Evolutionary conservation across 2,888 invertebrate species (phyloP).

Genomic region (Koerneria pararmatus): DNA sequence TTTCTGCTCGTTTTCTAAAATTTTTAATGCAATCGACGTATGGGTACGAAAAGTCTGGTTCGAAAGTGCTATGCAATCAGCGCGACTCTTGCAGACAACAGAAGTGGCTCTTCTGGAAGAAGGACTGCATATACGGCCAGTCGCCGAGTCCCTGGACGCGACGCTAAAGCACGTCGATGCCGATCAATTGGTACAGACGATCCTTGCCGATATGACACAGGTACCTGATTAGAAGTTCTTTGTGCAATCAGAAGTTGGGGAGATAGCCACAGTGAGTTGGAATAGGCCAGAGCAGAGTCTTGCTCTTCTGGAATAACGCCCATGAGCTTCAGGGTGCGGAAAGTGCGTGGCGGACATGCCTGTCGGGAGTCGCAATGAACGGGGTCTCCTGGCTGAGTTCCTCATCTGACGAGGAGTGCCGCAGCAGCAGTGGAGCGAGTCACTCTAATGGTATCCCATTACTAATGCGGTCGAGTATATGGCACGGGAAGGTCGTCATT

Average conservation of each 20-base stretch:
- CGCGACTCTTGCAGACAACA: constrained; percentile 39
- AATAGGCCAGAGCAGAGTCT: background rate
- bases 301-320: background rate
- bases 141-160: constrained; percentile 45
- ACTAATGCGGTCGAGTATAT: no score
- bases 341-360: constrained; percentile 37
- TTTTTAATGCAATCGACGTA: no score
- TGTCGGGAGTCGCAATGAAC: constrained; percentile 29
- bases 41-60: no score
- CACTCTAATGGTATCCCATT: no score
- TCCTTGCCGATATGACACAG: constrained; percentile 36
- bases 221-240: background rate
- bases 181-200: constrained; percentile 31
- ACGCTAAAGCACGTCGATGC: constrained; percentile 43
- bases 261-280: background rate
- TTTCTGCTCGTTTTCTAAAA: no score
- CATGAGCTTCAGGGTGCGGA: constrained; percentile 31
- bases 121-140: constrained; percentile 47
- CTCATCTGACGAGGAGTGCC: no score
- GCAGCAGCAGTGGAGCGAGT: no score
- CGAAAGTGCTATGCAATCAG: no score
- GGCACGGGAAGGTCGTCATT: no score
- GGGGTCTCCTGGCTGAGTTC: no score
- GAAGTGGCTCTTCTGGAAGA: constrained; percentile 51
- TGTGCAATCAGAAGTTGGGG: constrained; percentile 1